Evolutionary conservation across 2,888 invertebrate species (phyloP), one percentile per base, ranked within the genome.

Genomic region (Empis livida): DNA sequence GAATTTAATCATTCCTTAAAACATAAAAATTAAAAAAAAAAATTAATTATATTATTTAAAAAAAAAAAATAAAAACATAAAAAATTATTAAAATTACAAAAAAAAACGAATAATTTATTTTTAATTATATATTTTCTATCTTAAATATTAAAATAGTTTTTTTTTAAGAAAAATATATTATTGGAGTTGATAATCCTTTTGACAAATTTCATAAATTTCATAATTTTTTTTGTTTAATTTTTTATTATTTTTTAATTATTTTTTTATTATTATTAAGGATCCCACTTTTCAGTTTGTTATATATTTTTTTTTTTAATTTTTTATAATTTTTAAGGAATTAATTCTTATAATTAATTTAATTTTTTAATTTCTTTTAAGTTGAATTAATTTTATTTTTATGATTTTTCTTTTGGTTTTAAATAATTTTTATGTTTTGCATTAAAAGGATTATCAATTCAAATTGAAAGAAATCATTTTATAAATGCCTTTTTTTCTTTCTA

Each of bases 391-490:
- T n/a, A 8, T 35, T 35, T 35, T 35, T 11, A 20, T n/a, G n/a
- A 20, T 20, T 20, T 32, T 32, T 14, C n/a, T 37, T 14, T 9
- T 37, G 14, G n/a, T n/a, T 14, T n/a, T 37, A 9, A 15, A 37
- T 14, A 37, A 10, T 17, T 39, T 27, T 27, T 8, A 27, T 27
- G 23, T 27, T 39, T 39, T 39, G 39, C 39, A 39, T 39, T 39
- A 39, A 39, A 39, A 39, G 39, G 39, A 39, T 17, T 39, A 39
- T 39, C 39, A 39, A 39, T 39, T 39, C 39, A 38, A 16, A n/a
- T n/a, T n/a, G 13, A 10, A 38, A 38, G 10, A 14, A 16, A 38
- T 38, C 38, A 38, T 38, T 38, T 38, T 38, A 38, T 38, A 38
- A 38, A 38, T 38, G 38, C 16, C 3, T 35, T 14, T 16, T 10